A percentile compares a stretch with the other conserved stretches of the same genome.
These are phyloP conservation scores for Cyclophora albipunctata DNA, from an alignment of 2,888 invertebrate species.

Conservation along the genomic window DNA sequence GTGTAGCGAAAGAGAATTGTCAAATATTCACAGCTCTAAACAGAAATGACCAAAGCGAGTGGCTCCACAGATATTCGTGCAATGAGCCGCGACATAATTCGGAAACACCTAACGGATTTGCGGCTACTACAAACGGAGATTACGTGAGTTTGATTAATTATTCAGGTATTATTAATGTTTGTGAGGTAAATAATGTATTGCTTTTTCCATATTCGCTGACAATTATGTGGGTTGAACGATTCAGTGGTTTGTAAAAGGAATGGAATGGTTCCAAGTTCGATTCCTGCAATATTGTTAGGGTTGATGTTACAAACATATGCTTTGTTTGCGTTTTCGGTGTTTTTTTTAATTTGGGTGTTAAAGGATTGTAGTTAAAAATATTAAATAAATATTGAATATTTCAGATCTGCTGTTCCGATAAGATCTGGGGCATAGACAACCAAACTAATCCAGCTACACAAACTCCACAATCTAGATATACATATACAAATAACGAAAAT, in stretches of 20 bases:
- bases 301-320: too few relatives aligned
- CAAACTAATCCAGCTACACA: background rate
- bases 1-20: slow-evolving; percentile 40
- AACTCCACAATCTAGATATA: background rate
- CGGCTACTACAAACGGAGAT: slow-evolving; percentile 34
- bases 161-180: too few relatives aligned
- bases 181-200: too few relatives aligned
- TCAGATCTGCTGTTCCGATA: slow-evolving; percentile 47
- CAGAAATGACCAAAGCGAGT: slow-evolving; percentile 35
- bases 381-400: slow-evolving; percentile 11
- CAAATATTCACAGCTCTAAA: slow-evolving; percentile 30
- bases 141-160: slow-evolving; percentile 30
- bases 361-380: too few relatives aligned
- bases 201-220: too few relatives aligned
- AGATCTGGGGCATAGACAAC: slow-evolving; percentile 24
- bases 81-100: slow-evolving; percentile 14
- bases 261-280: too few relatives aligned
- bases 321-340: too few relatives aligned
- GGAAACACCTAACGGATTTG: slow-evolving; percentile 26
- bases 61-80: slow-evolving; percentile 39
- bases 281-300: too few relatives aligned
- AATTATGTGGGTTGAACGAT: too few relatives aligned
- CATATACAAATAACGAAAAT: background rate
- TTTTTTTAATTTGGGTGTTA: too few relatives aligned
- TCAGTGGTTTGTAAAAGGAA: too few relatives aligned